phyloP scores from a whole-genome alignment of 1,140 invertebrate species.

The Trichoplusia ni region DNA sequence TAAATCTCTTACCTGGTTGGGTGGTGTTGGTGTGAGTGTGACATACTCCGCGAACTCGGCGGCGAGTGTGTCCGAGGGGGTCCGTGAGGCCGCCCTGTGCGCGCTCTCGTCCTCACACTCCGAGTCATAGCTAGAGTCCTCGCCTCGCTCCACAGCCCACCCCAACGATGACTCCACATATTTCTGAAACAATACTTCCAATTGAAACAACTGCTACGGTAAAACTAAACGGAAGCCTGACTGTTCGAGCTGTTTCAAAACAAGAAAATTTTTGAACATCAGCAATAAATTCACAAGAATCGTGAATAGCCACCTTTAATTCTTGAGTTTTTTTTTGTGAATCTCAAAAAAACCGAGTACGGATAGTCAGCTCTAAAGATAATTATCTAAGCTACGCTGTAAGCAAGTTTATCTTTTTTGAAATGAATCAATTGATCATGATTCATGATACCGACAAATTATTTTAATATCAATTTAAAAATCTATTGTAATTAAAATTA shows the following conservation, averaged over 20 bases:
- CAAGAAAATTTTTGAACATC: too few species aligned
- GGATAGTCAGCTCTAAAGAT: too few species aligned
- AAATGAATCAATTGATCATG: not conserved
- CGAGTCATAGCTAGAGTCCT: conserved; percentile 94
- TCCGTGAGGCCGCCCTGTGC: conserved; percentile 90
- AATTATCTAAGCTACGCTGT: too few species aligned
- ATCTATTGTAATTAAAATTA: not conserved
- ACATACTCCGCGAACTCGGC: conserved; percentile 93
- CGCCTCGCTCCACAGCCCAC: conserved; percentile 83
- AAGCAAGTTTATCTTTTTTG: not conserved
- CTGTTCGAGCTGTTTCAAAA: too few species aligned
- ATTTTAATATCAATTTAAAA: not conserved
- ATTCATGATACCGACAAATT: not conserved
- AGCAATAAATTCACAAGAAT: too few species aligned
- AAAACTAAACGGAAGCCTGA: too few species aligned
- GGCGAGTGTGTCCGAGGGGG: conserved; percentile 90
- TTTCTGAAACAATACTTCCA: conserved; percentile 60
- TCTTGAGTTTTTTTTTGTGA: too few species aligned
- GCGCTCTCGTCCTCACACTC: conserved; percentile 89
- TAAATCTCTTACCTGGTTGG: conserved; percentile 58
- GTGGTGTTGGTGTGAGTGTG: conserved; percentile 75
- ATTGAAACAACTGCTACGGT: not conserved
- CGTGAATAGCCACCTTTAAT: too few species aligned
- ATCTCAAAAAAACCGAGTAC: too few species aligned
- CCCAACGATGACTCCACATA: conserved; percentile 79